Evolutionary conservation across 2,888 invertebrate species (phyloP).

Genomic region (Drosophila borealis): DNA sequence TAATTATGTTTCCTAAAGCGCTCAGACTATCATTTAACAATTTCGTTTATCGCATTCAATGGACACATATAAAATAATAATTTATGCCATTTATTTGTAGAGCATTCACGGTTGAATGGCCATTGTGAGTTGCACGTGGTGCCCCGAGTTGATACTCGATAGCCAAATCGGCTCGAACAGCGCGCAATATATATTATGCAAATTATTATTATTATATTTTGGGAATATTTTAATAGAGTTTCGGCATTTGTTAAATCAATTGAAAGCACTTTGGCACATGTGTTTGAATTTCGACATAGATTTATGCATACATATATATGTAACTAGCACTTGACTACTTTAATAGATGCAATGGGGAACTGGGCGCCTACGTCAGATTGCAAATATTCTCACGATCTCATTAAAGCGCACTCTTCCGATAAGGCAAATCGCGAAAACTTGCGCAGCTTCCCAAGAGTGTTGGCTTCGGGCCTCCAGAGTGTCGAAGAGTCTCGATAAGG

Average conservation of each 20-base stretch:
- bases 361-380: conserved; percentile 4
- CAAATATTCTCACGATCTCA: conserved; percentile 67
- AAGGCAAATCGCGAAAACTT: conserved; percentile 37
- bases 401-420: conserved; percentile 53
- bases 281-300: conserved; percentile 33
- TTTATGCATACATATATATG: neutral
- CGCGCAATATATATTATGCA: conserved; percentile 51
- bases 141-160: no score
- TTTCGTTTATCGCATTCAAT: conserved; percentile 27
- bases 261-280: conserved; percentile 47
- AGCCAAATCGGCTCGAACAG: no score
- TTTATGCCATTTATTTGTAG: conserved; percentile 61
- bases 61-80: conserved; percentile 44
- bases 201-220: conserved; percentile 39
- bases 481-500: conserved; percentile 42
- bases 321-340: neutral
- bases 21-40: conserved; percentile 17
- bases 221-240: conserved; percentile 25
- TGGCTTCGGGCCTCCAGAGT: conserved; percentile 7
- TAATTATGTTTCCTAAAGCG: conserved; percentile 38
- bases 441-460: conserved; percentile 57
- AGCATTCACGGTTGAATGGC: conserved; percentile 47
- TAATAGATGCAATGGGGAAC: no score
- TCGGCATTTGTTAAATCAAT: conserved; percentile 33
- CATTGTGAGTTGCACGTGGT: conserved; percentile 28